phyloP scores from a whole-genome alignment of 2,113 vertebrate genomes.

The human region GRCh38 chr12:70101501-70102000 shows the following conservation, averaged over 20 bases:
- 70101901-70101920: slow-evolving; percentile 1
- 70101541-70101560: neutral
- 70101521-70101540: neutral
- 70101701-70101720: neutral
- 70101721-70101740: neutral
- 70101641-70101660: neutral
- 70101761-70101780: neutral
- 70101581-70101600: neutral
- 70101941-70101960: neutral
- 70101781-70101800: neutral
- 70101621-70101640: neutral
- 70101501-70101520: neutral
- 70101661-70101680: neutral
- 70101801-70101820: neutral
- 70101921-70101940: neutral
- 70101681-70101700: neutral
- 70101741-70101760: neutral
- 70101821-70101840: neutral
- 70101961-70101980: neutral
- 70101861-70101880: neutral
- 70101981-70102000: neutral
- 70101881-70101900: neutral
- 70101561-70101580: neutral
- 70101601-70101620: neutral
- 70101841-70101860: neutral